Percentiles rank a stretch among this genome's conserved stretches.
Conservation (phyloP, 2,113 vertebrate species). For the Mesembrinibis cayennensis region DNA sequence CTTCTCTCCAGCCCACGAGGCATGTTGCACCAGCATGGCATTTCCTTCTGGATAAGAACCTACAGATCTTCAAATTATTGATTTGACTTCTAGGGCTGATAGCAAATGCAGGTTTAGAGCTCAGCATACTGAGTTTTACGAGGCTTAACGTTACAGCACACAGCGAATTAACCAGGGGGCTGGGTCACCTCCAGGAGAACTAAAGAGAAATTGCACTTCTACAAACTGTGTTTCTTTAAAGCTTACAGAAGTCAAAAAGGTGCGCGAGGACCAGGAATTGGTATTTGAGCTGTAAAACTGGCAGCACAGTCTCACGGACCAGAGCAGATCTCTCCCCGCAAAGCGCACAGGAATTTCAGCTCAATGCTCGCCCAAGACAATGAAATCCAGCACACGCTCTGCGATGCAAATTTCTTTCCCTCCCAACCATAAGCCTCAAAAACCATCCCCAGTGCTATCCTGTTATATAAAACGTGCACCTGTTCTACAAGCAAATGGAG, state of each 20-base stretch:
- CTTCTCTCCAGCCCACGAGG: neutral
- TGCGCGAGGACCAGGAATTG: neutral
- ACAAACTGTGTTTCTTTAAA: slow-evolving; percentile 4
- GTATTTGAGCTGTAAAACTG: neutral
- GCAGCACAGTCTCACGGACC: neutral
- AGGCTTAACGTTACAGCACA: neutral
- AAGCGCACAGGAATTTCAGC: neutral
- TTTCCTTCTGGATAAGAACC: slow-evolving; percentile 12
- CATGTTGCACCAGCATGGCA: neutral
- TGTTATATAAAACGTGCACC: neutral
- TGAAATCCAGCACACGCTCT: neutral
- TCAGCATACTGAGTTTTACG: neutral
- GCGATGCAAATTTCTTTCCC: neutral
- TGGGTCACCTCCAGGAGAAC: neutral
- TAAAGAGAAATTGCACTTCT: neutral
- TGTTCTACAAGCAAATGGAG: slow-evolving; percentile 34
- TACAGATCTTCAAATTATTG: slow-evolving; percentile 18
- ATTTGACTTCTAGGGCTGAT: slow-evolving; percentile 19
- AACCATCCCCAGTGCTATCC: neutral
- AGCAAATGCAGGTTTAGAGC: slow-evolving; percentile 1
- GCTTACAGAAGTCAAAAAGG: slow-evolving; percentile 28
- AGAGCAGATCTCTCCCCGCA: neutral
- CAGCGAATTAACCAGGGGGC: neutral
- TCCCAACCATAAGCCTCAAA: neutral
- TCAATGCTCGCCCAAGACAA: neutral